Evolutionary conservation across 2,113 vertebrate species (phyloP).

Genomic region (Columba janthina): DNA sequence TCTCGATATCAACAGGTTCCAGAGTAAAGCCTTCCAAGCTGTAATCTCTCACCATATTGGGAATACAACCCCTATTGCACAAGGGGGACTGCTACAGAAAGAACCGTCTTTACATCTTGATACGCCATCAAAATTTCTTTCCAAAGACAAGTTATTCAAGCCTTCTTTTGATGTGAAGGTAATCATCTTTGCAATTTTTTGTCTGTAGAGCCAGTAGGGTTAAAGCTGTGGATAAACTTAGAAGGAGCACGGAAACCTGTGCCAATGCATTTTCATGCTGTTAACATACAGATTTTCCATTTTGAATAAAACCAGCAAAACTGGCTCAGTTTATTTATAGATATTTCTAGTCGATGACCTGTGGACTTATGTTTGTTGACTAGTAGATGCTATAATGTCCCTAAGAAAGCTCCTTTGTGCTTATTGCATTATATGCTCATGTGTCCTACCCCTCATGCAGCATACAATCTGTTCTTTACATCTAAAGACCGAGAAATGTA

Average conservation of each 20-base stretch:
- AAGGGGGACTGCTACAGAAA: constrained; percentile 66
- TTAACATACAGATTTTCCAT: background rate
- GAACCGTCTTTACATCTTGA: constrained; percentile 86
- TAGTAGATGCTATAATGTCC: background rate
- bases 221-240: background rate
- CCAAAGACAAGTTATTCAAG: constrained; percentile 90
- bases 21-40: constrained; percentile 88
- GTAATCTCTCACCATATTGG: constrained; percentile 77
- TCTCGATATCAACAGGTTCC: constrained; percentile 88
- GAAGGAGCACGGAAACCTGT: background rate
- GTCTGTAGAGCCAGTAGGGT: background rate
- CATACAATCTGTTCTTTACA: background rate
- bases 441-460: background rate
- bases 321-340: background rate
- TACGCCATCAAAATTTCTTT: constrained; percentile 94
- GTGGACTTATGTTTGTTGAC: background rate
- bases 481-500: background rate
- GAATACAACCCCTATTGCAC: constrained; percentile 32
- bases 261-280: background rate
- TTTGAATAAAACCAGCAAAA: background rate
- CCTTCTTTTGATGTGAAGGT: constrained; percentile 95
- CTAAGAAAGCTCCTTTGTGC: background rate
- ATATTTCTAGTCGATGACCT: background rate
- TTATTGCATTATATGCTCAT: background rate
- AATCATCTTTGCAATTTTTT: background rate